A percentile compares a stretch with the other conserved stretches of the same genome.
phyloP scores from a whole-genome alignment of 2,888 invertebrate species.

The Timema cristinae region DNA sequence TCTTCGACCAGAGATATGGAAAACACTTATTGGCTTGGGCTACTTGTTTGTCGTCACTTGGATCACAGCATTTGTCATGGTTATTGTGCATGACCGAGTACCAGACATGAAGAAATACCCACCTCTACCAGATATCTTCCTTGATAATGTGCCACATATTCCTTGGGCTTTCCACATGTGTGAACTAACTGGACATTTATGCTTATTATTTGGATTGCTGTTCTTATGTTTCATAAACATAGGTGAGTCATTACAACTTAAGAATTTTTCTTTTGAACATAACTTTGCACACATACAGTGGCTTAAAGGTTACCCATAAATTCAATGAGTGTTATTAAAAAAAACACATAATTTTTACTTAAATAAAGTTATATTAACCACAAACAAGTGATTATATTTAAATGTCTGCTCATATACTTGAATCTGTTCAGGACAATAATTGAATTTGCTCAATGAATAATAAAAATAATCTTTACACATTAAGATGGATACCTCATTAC shows the following conservation, averaged over 20 bases:
- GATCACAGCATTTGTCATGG: constrained; percentile 98
- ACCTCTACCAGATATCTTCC: constrained; percentile 95
- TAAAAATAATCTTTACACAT: too few species aligned
- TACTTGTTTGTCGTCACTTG: constrained; percentile 87
- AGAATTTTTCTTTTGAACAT: too few species aligned
- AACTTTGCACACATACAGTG: too few species aligned
- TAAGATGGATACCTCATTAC: too few species aligned
- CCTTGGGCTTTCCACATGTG: constrained; percentile 99
- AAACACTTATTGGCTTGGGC: constrained; percentile 78
- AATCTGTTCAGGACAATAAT: too few species aligned
- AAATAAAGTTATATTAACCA: too few species aligned
- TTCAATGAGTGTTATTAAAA: too few species aligned
- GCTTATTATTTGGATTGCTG: constrained; percentile 80
- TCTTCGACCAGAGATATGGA: constrained; percentile 84
- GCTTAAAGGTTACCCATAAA: too few species aligned
- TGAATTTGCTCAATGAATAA: too few species aligned
- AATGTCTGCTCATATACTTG: too few species aligned
- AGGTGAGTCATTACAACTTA: constrained; percentile 55
- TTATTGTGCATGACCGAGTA: constrained; percentile 96
- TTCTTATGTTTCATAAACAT: constrained; percentile 95
- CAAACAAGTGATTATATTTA: too few species aligned
- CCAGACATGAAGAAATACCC: constrained; percentile 99
- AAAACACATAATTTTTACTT: too few species aligned
- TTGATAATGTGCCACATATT: constrained; percentile 98
- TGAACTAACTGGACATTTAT: constrained; percentile 91